Conservation (phyloP, 2,797 vertebrate species). For the Rhynchonycteris naso region DNA sequence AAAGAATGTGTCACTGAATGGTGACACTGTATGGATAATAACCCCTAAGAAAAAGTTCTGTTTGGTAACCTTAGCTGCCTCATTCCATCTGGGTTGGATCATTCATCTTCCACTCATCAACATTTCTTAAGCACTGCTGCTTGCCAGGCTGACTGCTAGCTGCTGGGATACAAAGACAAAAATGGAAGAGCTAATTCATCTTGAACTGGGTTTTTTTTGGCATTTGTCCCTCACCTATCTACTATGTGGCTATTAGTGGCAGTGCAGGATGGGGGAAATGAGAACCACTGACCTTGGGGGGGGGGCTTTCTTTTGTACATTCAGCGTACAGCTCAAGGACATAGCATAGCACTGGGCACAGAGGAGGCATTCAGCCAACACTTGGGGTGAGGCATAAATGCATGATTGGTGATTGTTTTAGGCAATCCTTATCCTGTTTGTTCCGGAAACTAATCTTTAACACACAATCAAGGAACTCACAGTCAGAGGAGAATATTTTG, state of each 20-base stretch:
- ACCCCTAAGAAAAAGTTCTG: not conserved
- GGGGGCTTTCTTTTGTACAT: not conserved
- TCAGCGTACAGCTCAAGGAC: not conserved
- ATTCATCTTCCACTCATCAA: conserved; percentile 32
- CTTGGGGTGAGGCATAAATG: not conserved
- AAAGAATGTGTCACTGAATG: conserved; percentile 1
- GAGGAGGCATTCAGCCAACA: not conserved
- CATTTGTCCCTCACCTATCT: not conserved
- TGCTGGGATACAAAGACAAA: not conserved
- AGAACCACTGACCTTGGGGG: not conserved
- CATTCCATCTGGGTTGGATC: not conserved
- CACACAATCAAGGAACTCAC: not conserved
- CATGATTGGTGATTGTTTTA: not conserved
- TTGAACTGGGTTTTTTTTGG: conserved; percentile 18
- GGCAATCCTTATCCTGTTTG: not conserved
- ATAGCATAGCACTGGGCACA: not conserved
- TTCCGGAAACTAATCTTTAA: not conserved
- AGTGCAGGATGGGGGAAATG: not conserved
- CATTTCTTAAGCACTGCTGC: not conserved
- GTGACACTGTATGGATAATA: not conserved
- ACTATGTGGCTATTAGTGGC: not conserved
- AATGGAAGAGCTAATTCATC: not conserved
- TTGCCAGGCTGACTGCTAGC: not conserved
- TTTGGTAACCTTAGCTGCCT: not conserved
- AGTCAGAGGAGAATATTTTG: not conserved